A percentile compares a stretch with the other conserved stretches of the same genome.
phyloP scores from a whole-genome alignment of 2,888 invertebrate genomes.

The Pseudococcus longispinus region DNA sequence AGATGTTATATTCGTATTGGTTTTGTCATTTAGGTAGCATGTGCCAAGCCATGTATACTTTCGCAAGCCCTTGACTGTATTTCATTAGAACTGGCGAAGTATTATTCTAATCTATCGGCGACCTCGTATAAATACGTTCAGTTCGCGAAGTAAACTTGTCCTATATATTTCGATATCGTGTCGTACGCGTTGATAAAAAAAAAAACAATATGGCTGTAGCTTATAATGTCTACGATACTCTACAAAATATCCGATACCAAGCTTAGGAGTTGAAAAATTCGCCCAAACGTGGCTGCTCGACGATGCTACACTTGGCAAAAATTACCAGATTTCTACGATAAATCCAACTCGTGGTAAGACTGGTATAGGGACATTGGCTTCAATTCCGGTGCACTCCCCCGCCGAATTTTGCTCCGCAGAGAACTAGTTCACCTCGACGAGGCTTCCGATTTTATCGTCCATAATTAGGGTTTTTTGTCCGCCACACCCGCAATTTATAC shows the following conservation, averaged over 20 bases:
- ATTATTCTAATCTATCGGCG: conserved; percentile 27
- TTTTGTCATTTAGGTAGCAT: neutral
- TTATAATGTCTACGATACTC: neutral
- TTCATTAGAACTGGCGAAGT: conserved; percentile 11
- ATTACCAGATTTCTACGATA: neutral
- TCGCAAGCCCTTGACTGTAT: conserved; percentile 38
- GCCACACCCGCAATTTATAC: neutral
- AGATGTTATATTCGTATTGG: neutral
- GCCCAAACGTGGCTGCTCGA: neutral
- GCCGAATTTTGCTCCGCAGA: neutral
- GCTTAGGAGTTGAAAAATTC: neutral
- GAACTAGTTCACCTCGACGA: conserved; percentile 26
- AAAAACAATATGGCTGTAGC: neutral
- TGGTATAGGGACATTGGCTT: conserved; percentile 8
- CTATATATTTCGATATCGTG: conserved; percentile 26
- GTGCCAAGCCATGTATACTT: neutral
- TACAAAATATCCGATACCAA: neutral
- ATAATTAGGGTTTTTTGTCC: neutral
- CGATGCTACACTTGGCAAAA: neutral
- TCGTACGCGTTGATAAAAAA: neutral
- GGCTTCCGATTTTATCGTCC: neutral
- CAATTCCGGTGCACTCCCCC: neutral
- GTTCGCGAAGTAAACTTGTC: conserved; percentile 25
- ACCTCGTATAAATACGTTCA: conserved; percentile 18
- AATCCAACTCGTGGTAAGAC: neutral